Conservation (phyloP, 2,888 invertebrate genomes). For the Pammene aurita region DNA sequence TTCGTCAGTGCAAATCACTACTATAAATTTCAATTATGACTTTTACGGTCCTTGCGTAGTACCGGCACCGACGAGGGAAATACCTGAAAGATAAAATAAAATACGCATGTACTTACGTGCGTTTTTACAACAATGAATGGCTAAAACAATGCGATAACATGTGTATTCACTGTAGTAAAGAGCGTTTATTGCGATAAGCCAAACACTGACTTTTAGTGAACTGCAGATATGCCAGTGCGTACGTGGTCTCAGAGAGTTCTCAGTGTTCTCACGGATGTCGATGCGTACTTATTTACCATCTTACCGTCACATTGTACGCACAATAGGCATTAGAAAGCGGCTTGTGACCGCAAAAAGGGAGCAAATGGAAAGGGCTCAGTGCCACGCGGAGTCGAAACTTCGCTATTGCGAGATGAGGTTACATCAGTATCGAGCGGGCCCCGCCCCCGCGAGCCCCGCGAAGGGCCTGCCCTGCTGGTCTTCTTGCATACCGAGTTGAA, state of each 20-base stretch:
- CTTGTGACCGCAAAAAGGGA: constrained; percentile 79
- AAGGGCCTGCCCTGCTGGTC: constrained; percentile 42
- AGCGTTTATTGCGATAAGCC: constrained; percentile 7
- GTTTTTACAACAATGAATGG: constrained; percentile 20
- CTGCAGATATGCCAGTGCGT: constrained; percentile 49
- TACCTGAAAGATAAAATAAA: constrained; percentile 9
- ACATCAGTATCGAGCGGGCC: constrained; percentile 72
- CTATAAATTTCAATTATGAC: not conserved
- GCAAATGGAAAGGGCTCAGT: constrained; percentile 70
- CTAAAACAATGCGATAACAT: constrained; percentile 26
- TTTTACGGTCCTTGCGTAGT: not conserved
- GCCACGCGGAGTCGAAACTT: constrained; percentile 52
- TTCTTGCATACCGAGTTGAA: not conserved
- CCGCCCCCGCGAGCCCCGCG: constrained; percentile 50
- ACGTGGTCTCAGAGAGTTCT: constrained; percentile 65
- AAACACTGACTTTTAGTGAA: constrained; percentile 6
- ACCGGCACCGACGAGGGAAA: not conserved
- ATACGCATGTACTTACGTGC: not conserved
- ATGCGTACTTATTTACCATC: constrained; percentile 65
- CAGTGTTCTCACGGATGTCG: constrained; percentile 76
- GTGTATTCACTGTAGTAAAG: not conserved
- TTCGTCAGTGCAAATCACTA: not conserved
- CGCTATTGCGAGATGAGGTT: constrained; percentile 68
- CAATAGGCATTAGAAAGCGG: constrained; percentile 81
- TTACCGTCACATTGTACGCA: constrained; percentile 66